Evolutionary conservation across 2,888 invertebrate species (phyloP).

Genomic region (Parochlus steinenii): DNA sequence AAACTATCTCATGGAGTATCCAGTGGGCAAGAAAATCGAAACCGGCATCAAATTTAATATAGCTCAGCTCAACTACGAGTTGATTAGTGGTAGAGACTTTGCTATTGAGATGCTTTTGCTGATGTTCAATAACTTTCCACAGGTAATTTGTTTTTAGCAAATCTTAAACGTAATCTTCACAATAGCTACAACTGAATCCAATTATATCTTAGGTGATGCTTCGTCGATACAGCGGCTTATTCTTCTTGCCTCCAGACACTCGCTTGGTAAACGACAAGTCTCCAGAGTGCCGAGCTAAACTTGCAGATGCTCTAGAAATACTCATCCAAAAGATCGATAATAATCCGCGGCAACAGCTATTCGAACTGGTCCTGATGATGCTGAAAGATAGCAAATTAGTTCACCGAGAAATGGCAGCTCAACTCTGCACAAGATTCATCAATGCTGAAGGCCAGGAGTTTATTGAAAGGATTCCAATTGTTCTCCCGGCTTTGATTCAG

Average conservation of each 20-base stretch:
- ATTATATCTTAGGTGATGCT: conserved; percentile 41
- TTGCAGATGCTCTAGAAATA: conserved; percentile 53
- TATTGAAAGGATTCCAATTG: conserved; percentile 38
- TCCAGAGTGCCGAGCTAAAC: conserved; percentile 53
- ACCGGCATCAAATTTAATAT: conserved; percentile 65
- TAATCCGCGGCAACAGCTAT: conserved; percentile 45
- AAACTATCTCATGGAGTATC: conserved; percentile 73
- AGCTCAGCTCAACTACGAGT: conserved; percentile 64
- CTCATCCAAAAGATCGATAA: conserved; percentile 43
- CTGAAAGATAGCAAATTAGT: conserved; percentile 46
- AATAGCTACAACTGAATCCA: conserved; percentile 14
- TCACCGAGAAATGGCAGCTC: conserved; percentile 59
- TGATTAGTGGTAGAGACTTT: conserved; percentile 68
- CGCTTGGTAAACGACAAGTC: conserved; percentile 70
- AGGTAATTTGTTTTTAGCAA: conserved; percentile 44
- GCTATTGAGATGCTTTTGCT: conserved; percentile 70
- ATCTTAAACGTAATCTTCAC: conserved; percentile 18
- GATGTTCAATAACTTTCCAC: conserved; percentile 59
- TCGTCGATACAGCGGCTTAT: conserved; percentile 40
- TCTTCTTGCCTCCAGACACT: conserved; percentile 60
- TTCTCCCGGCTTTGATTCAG: conserved; percentile 37
- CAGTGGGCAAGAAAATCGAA: conserved; percentile 56
- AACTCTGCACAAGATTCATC: conserved; percentile 64
- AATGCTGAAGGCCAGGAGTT: conserved; percentile 57
- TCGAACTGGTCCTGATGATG: conserved; percentile 53